Conservation (phyloP, 2,888 invertebrate species). For the Leptinotarsa peninsularis region DNA sequence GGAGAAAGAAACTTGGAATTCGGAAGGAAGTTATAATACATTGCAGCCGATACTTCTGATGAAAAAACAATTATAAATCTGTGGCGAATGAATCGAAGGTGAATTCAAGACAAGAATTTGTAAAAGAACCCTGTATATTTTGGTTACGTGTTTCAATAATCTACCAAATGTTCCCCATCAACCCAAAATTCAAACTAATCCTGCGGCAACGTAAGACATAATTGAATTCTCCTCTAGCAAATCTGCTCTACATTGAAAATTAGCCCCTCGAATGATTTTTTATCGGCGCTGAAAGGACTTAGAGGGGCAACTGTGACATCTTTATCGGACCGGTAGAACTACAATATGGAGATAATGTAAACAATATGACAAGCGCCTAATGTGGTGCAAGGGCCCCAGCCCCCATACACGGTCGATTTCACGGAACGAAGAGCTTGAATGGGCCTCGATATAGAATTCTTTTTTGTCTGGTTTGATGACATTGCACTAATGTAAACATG, state of each 20-base stretch:
- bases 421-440: slow-evolving; percentile 57
- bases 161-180: too few species aligned
- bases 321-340: slow-evolving; percentile 58
- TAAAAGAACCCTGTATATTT: too few species aligned
- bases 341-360: slow-evolving; percentile 65
- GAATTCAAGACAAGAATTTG: too few species aligned
- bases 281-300: slow-evolving; percentile 47
- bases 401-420: slow-evolving; percentile 57
- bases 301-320: slow-evolving; percentile 57
- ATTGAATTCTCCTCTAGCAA: slow-evolving; percentile 48
- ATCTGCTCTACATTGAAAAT: slow-evolving; percentile 44
- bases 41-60: too few species aligned
- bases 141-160: too few species aligned
- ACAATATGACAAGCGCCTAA: slow-evolving; percentile 68
- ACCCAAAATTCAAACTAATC: slow-evolving; percentile 31
- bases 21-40: too few species aligned
- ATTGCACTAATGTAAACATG: slow-evolving; percentile 53
- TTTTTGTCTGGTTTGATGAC: slow-evolving; percentile 53
- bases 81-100: too few species aligned
- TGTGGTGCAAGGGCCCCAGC: slow-evolving; percentile 59
- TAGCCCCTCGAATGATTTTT: slow-evolving; percentile 51
- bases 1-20: too few species aligned
- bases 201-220: slow-evolving; percentile 40
- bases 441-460: slow-evolving; percentile 51
- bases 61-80: too few species aligned